Conservation (phyloP, 2,797 vertebrate genomes). For the Clarias fuscus region DNA sequence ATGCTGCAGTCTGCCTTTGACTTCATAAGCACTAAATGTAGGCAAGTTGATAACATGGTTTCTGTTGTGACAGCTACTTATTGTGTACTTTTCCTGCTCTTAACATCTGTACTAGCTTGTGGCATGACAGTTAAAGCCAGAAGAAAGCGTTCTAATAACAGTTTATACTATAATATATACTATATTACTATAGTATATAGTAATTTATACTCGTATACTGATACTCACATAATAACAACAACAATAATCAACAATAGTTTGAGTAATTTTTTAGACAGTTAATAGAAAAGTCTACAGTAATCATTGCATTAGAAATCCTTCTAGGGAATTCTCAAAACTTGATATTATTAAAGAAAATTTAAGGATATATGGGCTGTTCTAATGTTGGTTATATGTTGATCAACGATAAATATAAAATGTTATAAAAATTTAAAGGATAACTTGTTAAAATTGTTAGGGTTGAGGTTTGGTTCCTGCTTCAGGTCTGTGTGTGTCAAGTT, state of each 20-base stretch:
- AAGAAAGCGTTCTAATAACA: not conserved
- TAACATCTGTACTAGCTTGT: not conserved
- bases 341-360: not conserved
- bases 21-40: constrained; percentile 37
- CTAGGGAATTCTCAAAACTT: not conserved
- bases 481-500: no score
- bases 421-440: no score
- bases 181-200: no score
- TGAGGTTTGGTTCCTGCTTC: no score
- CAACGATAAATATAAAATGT: not conserved
- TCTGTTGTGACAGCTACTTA: constrained; percentile 29
- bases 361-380: not conserved
- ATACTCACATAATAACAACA: no score
- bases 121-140: not conserved
- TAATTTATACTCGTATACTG: not conserved
- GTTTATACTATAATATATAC: no score
- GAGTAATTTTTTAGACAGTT: not conserved
- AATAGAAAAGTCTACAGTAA: not conserved
- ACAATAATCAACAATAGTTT: no score
- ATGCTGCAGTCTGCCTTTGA: constrained; percentile 28
- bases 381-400: not conserved
- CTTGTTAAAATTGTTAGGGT: no score
- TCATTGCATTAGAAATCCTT: not conserved
- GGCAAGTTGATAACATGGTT: constrained; percentile 35
- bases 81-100: constrained; percentile 14